phyloP scores from a whole-genome alignment of 2,888 invertebrate species.

The Dryobotodes eremita region DNA sequence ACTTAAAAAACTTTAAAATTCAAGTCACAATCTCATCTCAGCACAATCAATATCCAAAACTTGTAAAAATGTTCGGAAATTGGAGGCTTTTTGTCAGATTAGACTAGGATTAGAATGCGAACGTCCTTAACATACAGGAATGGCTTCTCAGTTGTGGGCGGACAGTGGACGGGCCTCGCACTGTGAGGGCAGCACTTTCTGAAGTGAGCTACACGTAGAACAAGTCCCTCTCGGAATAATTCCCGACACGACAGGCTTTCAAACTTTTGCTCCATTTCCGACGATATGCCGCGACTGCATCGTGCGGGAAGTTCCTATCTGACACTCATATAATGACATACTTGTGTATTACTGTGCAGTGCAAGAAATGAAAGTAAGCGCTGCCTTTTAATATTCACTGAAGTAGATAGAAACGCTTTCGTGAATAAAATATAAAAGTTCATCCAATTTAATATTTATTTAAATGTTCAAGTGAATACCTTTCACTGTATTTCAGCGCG shows the following conservation, averaged over 20 bases:
- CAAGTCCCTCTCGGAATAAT: background rate
- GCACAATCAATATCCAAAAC: background rate
- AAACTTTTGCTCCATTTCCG: conserved; percentile 16
- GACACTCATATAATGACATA: background rate
- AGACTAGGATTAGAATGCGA: background rate
- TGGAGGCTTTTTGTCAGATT: background rate
- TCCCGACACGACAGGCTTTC: background rate
- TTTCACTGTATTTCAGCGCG: background rate
- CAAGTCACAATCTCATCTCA: background rate
- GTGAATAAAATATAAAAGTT: conserved; percentile 37
- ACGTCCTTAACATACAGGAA: background rate
- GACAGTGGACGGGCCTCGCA: background rate
- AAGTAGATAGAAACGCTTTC: background rate
- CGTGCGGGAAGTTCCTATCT: background rate
- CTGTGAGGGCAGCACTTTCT: conserved; percentile 1
- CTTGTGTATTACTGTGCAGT: background rate
- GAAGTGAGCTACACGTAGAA: background rate
- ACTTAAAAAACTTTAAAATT: background rate
- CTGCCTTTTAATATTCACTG: conserved; percentile 14
- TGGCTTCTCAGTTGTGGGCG: background rate
- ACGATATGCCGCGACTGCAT: background rate
- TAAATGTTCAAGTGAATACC: conserved; percentile 25
- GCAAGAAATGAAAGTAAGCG: background rate
- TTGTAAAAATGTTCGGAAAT: background rate
- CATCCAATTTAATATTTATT: conserved; percentile 27